phyloP scores from a whole-genome alignment of 2,797 vertebrate species.

The Babyrousa celebensis region DNA sequence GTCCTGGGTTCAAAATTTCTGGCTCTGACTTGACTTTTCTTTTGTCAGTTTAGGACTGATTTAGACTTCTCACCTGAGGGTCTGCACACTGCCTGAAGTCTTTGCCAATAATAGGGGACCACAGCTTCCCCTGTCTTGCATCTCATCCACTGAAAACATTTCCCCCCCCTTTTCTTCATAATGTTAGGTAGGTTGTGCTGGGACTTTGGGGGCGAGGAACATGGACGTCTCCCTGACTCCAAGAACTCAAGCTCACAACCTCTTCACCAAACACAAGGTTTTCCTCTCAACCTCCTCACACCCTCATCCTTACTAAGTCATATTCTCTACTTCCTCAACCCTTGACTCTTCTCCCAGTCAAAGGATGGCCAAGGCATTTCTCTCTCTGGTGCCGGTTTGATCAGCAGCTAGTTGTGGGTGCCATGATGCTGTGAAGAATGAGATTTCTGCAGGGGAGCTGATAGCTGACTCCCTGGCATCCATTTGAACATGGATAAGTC shows the following conservation, averaged over 20 bases:
- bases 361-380: conserved; percentile 30
- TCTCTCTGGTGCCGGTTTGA: not conserved
- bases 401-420: not conserved
- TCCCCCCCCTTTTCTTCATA: not conserved
- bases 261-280: not conserved
- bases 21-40: not conserved
- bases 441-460: not conserved
- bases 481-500: not conserved
- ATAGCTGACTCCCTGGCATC: not conserved
- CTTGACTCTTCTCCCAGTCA: not conserved
- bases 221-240: not conserved
- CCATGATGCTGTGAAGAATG: not conserved
- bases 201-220: not conserved
- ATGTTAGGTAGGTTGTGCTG: not conserved
- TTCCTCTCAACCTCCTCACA: not conserved
- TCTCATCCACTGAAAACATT: not conserved
- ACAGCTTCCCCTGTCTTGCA: not conserved
- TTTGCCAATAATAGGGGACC: not conserved
- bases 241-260: not conserved
- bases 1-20: not conserved
- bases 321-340: not conserved
- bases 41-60: not conserved
- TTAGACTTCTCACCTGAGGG: not conserved
- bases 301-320: not conserved
- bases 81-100: not conserved